Evolutionary conservation across 92 coral and sea anemone genomes (phyloP), one percentile per base, ranked within the genome.

Genomic region (Epizoanthus rinbou): DNA sequence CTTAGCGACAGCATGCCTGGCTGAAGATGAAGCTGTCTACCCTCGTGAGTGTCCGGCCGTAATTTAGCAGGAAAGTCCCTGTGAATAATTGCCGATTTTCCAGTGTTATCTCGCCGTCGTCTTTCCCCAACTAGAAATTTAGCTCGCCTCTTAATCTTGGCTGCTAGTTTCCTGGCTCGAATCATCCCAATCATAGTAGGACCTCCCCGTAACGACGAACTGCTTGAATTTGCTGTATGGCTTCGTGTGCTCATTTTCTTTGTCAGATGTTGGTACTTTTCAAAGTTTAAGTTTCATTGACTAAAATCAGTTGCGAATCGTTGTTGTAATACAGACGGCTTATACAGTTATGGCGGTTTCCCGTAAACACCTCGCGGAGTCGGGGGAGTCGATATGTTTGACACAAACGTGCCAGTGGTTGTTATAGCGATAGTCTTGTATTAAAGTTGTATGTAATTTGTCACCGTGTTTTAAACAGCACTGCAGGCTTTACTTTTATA

Each of bases 101-200:
- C 99, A 0, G 91, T 64, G 88, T 97, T 94, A 62, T 97, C 98
- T 8, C 89, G 81, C 5, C 93, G 91, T 23, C 89, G 88, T 74
- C 88, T 91, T 63, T 97, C 97, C 5, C 95, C 91, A 4, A 97
- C 99, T 8, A 97, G 75, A 88, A 97, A 97, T 75, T 94, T 98
- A 19, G 99, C 99, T 47, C 99, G 90, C 74, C 89, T 92, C 86
- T 97, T 97, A 9, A 97, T 83, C 83, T 97, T 97, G 2, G 91
- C 89, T 8, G 99, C 99, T 5, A 97, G 88, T 83, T 97, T 97
- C 47, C 99, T 72, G 1, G 99, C 99, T 33, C 98, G 86, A 18
- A 97, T 97, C 99, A 97, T 94, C 13, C 99, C 99, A 18, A 97
- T 90, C 93, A 97, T 89, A 3, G 91, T 84, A 0, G 98, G 91